Percentiles rank a stretch among this genome's conserved stretches.
phyloP scores from a whole-genome alignment of 2,113 vertebrate genomes.

The Microcebus tavaratra region DNA sequence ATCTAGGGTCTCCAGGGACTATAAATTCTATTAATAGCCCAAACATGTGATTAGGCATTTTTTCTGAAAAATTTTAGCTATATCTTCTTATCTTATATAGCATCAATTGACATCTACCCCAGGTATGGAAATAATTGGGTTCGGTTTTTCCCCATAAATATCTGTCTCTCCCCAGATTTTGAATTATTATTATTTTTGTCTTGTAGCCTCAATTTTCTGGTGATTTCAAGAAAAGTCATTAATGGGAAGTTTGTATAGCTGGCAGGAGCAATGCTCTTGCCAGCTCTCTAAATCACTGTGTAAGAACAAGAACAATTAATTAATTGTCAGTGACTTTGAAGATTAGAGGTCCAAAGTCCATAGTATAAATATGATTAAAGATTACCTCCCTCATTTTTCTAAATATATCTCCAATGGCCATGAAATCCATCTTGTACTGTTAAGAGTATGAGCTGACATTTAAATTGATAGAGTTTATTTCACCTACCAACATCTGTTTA shows the following conservation, averaged over 20 bases:
- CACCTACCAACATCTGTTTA: not conserved
- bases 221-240: not conserved
- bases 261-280: not conserved
- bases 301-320: not conserved
- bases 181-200: not conserved
- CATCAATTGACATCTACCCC: not conserved
- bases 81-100: not conserved
- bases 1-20: rapidly evolving
- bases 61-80: not conserved
- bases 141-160: not conserved
- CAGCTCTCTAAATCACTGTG: not conserved
- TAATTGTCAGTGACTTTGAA: not conserved
- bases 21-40: not conserved
- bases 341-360: not conserved
- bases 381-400: not conserved
- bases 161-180: not conserved
- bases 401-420: not conserved
- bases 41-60: not conserved
- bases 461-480: not conserved
- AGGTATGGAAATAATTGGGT: not conserved
- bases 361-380: not conserved
- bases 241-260: not conserved
- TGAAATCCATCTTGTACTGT: not conserved
- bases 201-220: not conserved
- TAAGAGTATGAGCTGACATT: not conserved